These are phyloP conservation scores for Diogma glabrata DNA, from an alignment of 2,888 invertebrate species.

Conservation along the genomic window DNA sequence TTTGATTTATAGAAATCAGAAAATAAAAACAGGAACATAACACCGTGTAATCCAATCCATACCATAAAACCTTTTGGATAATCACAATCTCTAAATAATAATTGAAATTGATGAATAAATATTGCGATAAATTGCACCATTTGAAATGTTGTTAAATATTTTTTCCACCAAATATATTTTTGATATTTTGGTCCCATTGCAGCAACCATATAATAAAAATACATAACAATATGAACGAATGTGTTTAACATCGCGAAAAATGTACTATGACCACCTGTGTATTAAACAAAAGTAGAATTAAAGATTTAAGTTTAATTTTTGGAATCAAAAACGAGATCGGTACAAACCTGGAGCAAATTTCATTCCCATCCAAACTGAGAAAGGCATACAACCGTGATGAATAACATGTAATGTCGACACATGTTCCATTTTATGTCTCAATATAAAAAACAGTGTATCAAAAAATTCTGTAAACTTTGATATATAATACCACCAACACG, in stretches of 20 bases:
- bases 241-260: constrained; percentile 91
- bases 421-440: constrained; percentile 89
- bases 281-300: too few species aligned
- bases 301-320: too few species aligned
- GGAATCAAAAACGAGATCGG: too few species aligned
- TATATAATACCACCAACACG: constrained; percentile 96
- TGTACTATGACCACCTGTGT: constrained; percentile 85
- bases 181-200: constrained; percentile 89
- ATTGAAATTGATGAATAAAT: constrained; percentile 83
- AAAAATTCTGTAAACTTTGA: constrained; percentile 95
- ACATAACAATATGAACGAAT: constrained; percentile 95
- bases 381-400: constrained; percentile 94
- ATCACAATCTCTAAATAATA: constrained; percentile 80
- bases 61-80: constrained; percentile 84
- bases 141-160: constrained; percentile 87
- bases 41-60: constrained; percentile 91
- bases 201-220: constrained; percentile 91
- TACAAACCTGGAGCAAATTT: constrained; percentile 83
- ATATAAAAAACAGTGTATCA: constrained; percentile 92
- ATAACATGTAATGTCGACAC: constrained; percentile 90
- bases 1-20: constrained; percentile 86
- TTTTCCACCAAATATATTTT: constrained; percentile 97
- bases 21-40: constrained; percentile 88
- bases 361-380: constrained; percentile 91
- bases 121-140: constrained; percentile 91